Conservation (phyloP, 2,888 invertebrate species). For the Strigamia transsilvanica region DNA sequence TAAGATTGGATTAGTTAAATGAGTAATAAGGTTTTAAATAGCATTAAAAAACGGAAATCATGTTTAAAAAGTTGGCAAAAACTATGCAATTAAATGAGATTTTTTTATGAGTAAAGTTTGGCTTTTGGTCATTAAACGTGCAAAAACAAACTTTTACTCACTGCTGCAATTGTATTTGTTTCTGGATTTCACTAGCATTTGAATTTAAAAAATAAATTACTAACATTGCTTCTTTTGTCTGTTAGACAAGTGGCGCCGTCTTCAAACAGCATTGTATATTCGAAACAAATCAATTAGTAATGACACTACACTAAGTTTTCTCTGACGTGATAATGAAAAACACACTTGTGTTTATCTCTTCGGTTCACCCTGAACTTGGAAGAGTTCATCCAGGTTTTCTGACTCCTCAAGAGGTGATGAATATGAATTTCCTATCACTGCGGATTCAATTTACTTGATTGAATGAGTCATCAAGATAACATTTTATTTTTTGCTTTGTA, state of each 20-base stretch:
- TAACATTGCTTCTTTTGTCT: too few species aligned
- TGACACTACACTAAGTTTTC: not conserved
- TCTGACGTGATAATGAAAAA: not conserved
- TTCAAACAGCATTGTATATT: not conserved
- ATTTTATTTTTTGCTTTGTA: not conserved
- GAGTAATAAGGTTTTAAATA: conserved; percentile 32
- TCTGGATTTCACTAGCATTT: not conserved
- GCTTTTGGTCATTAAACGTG: too few species aligned
- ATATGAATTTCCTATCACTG: not conserved
- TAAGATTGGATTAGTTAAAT: conserved; percentile 36
- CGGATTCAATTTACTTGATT: conserved; percentile 27
- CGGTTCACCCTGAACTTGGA: too few species aligned
- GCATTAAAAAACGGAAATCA: conserved; percentile 4
- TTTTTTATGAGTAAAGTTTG: too few species aligned
- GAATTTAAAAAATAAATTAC: not conserved
- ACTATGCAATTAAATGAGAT: not conserved
- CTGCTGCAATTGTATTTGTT: not conserved
- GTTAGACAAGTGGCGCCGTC: conserved; percentile 3
- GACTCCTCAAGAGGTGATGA: not conserved
- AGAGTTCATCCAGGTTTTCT: too few species aligned
- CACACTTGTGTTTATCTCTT: too few species aligned
- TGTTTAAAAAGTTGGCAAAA: not conserved
- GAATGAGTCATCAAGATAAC: conserved; percentile 16
- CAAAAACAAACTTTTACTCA: too few species aligned
- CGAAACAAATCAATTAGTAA: not conserved